A percentile compares a stretch with the other conserved stretches of the same genome.
phyloP scores from a whole-genome alignment of 2,113 vertebrate species.

The Pitta sordida region DNA sequence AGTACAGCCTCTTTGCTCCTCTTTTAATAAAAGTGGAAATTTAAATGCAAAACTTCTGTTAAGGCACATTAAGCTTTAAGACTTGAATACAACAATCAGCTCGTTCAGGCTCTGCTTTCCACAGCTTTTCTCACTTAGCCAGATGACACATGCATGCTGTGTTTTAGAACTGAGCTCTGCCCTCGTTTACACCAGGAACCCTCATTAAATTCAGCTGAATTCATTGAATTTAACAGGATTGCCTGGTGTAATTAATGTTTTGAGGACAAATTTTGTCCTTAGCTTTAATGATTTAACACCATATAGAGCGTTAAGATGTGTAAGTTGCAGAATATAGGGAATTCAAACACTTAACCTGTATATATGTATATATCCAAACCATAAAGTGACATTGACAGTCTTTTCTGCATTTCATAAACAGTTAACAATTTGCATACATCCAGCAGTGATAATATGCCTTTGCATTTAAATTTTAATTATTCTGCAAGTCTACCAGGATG shows the following conservation, averaged over 20 bases:
- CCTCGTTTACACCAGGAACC: conserved; percentile 36
- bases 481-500: conserved; percentile 36
- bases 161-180: conserved; percentile 27
- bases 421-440: conserved; percentile 33
- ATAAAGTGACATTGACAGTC: neutral
- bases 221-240: conserved; percentile 40
- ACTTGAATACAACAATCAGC: neutral
- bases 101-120: neutral
- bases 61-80: conserved; percentile 55
- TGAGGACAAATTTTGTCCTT: conserved; percentile 48
- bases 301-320: neutral
- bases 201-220: conserved; percentile 39
- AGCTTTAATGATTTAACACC: conserved; percentile 6
- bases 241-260: conserved; percentile 49
- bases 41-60: conserved; percentile 55
- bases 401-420: conserved; percentile 33
- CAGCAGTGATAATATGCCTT: conserved; percentile 26
- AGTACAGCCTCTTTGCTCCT: conserved; percentile 1
- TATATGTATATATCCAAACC: neutral
- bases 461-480: conserved; percentile 62
- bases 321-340: neutral
- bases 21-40: conserved; percentile 17
- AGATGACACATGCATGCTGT: conserved; percentile 46
- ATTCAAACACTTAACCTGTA: neutral
- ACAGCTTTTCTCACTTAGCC: conserved; percentile 38